These are phyloP conservation scores for Atractosteus spatula DNA, from an alignment of 2,113 vertebrate genomes.

Conservation along the genomic window DNA sequence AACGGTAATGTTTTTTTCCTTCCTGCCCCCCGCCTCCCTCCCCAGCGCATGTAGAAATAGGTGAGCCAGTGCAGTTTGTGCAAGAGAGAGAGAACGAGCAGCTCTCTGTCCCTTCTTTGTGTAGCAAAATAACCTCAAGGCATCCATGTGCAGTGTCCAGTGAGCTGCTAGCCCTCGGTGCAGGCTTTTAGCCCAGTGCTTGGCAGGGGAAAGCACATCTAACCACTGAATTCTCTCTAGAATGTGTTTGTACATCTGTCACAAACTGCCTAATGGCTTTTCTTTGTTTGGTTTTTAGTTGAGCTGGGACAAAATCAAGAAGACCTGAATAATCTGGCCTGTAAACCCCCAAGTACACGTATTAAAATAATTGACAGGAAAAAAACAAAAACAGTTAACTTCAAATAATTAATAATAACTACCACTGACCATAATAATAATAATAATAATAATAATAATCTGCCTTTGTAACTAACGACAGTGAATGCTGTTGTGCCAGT, in stretches of 20 bases:
- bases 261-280: slow-evolving; percentile 32
- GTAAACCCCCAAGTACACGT: slow-evolving; percentile 29
- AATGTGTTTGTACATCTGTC: slow-evolving; percentile 51
- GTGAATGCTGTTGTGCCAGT: no score
- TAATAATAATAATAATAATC: neutral
- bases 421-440: no score
- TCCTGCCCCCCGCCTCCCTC: slow-evolving; percentile 39
- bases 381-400: no score
- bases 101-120: slow-evolving; percentile 52
- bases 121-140: slow-evolving; percentile 63
- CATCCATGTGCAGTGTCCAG: slow-evolving; percentile 47
- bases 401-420: no score
- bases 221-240: slow-evolving; percentile 53
- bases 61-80: neutral
- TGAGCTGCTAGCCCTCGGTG: slow-evolving; percentile 48
- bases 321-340: slow-evolving; percentile 58
- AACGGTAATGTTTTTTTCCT: slow-evolving; percentile 54
- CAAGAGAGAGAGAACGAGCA: slow-evolving; percentile 23
- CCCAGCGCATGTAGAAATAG: slow-evolving; percentile 15
- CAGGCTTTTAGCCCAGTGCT: slow-evolving; percentile 54
- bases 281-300: slow-evolving; percentile 32
- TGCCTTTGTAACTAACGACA: no score
- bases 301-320: slow-evolving; percentile 54
- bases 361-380: no score
- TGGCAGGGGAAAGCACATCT: slow-evolving; percentile 63